Evolutionary conservation across 2,113 vertebrate genomes (phyloP).

Genomic region (Macrotus californicus): DNA sequence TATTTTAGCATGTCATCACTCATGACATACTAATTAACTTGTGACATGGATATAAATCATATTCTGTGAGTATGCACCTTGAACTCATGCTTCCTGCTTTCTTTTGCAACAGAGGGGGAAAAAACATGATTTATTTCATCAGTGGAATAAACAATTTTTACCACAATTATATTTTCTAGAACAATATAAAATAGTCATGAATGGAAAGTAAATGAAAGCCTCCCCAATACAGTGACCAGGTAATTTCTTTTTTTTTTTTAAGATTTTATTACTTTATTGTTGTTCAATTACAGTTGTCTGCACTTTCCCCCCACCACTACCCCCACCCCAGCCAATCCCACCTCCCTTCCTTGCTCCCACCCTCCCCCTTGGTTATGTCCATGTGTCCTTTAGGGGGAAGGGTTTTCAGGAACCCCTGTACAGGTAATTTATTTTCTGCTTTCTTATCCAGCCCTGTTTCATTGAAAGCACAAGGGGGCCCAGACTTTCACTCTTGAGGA

Average conservation of each 20-base stretch:
- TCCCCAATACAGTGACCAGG: background rate
- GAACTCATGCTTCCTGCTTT: background rate
- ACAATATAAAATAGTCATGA: background rate
- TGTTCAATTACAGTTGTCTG: too few relatives aligned
- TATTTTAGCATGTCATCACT: background rate
- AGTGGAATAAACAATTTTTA: background rate
- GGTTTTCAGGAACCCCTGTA: too few relatives aligned
- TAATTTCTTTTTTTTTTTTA: too few relatives aligned
- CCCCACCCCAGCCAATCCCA: too few relatives aligned
- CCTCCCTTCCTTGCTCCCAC: too few relatives aligned
- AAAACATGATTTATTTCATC: background rate
- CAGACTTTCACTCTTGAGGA: background rate
- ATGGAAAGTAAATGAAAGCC: background rate
- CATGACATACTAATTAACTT: background rate
- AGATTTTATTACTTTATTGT: too few relatives aligned
- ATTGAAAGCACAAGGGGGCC: background rate
- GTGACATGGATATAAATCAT: background rate
- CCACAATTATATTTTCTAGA: background rate
- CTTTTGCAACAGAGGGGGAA: background rate
- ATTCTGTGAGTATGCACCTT: background rate
- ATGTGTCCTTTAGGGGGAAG: too few relatives aligned
- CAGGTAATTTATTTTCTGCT: background rate
- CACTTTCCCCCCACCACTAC: too few relatives aligned
- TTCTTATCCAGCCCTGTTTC: background rate
- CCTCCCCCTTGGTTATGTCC: too few relatives aligned